These are phyloP conservation scores for Lasioglossum morio DNA, from an alignment of 2,888 invertebrate genomes.

Conservation along the genomic window DNA sequence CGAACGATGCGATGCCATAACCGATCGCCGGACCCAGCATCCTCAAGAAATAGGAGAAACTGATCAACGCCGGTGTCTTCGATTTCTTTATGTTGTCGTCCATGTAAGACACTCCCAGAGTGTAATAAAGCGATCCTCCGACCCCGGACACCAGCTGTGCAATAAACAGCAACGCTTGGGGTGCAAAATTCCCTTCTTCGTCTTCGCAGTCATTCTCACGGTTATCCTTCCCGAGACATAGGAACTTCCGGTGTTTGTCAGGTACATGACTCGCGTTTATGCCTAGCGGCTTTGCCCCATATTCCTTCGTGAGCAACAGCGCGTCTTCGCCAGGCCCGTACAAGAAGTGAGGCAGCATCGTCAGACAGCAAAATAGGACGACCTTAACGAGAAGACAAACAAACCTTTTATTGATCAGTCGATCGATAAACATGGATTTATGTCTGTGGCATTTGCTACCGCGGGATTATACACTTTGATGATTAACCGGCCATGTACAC, in stretches of 20 bases:
- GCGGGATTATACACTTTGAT: neutral
- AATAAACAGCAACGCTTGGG: constrained; percentile 88
- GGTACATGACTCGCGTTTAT: constrained; percentile 84
- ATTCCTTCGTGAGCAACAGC: constrained; percentile 87
- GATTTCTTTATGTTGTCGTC: constrained; percentile 91
- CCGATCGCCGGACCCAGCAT: constrained; percentile 90
- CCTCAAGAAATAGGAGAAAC: constrained; percentile 89
- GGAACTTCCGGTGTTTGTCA: constrained; percentile 86
- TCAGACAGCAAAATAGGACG: constrained; percentile 88
- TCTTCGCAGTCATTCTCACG: constrained; percentile 84
- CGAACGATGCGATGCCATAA: constrained; percentile 88
- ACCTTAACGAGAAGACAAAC: constrained; percentile 72
- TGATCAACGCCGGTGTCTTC: constrained; percentile 89
- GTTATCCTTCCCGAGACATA: constrained; percentile 85
- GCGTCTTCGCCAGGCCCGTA: constrained; percentile 90
- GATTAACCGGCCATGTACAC: neutral
- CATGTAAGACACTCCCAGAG: constrained; percentile 90
- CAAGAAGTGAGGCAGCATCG: constrained; percentile 89
- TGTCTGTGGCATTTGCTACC: neutral
- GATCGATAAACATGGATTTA: constrained; percentile 2
- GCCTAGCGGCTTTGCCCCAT: constrained; percentile 84
- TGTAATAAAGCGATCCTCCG: constrained; percentile 89
- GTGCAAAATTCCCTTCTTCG: constrained; percentile 87
- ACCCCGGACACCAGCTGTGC: constrained; percentile 90
- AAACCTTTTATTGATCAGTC: neutral